Conservation (phyloP, 2,888 invertebrate genomes). For the Nipponacmea schrenckii region DNA sequence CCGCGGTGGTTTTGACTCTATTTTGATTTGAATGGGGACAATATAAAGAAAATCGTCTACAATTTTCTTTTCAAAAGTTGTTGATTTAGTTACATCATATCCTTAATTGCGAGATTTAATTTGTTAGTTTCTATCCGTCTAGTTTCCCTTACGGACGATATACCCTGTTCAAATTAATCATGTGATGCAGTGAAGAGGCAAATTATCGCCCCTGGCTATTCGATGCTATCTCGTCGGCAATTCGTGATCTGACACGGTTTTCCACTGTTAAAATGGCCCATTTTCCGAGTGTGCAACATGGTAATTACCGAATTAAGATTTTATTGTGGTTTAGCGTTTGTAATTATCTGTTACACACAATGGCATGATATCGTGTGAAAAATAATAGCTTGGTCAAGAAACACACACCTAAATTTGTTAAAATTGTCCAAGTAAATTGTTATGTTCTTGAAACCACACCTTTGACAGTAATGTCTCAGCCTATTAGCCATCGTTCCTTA, state of each 20-base stretch:
- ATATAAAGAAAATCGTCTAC: neutral
- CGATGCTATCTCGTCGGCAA: neutral
- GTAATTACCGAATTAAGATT: constrained; percentile 9
- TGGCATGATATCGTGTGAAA: constrained; percentile 2
- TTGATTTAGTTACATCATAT: neutral
- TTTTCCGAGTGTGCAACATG: neutral
- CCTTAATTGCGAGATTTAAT: neutral
- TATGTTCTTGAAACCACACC: no score
- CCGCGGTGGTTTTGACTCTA: neutral
- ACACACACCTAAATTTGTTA: no score
- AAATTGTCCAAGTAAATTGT: no score
- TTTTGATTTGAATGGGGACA: neutral
- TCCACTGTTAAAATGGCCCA: constrained; percentile 2
- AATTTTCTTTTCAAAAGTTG: neutral
- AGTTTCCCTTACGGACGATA: neutral
- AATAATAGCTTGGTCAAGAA: neutral
- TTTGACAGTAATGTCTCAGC: no score
- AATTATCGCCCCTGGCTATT: constrained; percentile 4
- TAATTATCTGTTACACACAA: constrained; percentile 6
- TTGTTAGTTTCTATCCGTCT: neutral
- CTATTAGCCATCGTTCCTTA: no score
- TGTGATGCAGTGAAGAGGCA: neutral
- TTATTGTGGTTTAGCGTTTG: constrained; percentile 4
- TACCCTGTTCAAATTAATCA: neutral
- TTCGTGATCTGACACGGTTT: constrained; percentile 4